Evolutionary conservation across 2,113 vertebrate species (phyloP), one percentile per base, ranked within the genome.

Genomic region (Cyanistes caeruleus): DNA sequence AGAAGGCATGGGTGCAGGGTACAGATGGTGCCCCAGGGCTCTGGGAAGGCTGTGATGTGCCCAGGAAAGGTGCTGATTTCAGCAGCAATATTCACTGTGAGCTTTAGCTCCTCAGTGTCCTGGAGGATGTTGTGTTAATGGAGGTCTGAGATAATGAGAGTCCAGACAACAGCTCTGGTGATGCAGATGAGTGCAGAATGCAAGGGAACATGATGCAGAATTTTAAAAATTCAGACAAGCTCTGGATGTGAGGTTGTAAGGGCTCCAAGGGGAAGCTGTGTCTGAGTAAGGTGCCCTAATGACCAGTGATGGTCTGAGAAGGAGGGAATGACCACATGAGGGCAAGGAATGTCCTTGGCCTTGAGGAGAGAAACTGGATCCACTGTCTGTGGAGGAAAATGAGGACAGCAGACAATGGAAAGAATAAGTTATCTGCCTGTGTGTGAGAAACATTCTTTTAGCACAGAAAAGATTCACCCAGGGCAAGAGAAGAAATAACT

Each of bases 401-500:
- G 8, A 79, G 72, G 56, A 56, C 59, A 94, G 95, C 41, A 24
- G 44, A 55, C 18, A 68, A 12, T 39, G 64, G 58, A 44, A 73
- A 92, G 68, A 95, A 87, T 75, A 86, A 89, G 52, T 76, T 93
- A 68, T 87, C 82, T 70, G 51, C 53, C 49, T 74, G 31, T 74
- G 58, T 68, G 44, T 53, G 63, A 94, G 51, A 65, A 83, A 92
- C 69, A 87, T 37, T 76, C 63, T 92, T 95, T 90, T 43, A 91
- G 52, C 76, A 64, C 30, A 89, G 70, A 69, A 91, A 58, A 95
- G 84, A 64, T 68, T 64, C 79, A 84, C 64, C 35, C 8, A 22
- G 87, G 58, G 84, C 90, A 80, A 90, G 49, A 85, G 52, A 84
- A 64, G 70, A 93, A 83, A 93, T 91, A 90, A 43, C 67, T 96